phyloP scores from a whole-genome alignment of 2,113 vertebrate genomes.

The Amblyornis subalaris region DNA sequence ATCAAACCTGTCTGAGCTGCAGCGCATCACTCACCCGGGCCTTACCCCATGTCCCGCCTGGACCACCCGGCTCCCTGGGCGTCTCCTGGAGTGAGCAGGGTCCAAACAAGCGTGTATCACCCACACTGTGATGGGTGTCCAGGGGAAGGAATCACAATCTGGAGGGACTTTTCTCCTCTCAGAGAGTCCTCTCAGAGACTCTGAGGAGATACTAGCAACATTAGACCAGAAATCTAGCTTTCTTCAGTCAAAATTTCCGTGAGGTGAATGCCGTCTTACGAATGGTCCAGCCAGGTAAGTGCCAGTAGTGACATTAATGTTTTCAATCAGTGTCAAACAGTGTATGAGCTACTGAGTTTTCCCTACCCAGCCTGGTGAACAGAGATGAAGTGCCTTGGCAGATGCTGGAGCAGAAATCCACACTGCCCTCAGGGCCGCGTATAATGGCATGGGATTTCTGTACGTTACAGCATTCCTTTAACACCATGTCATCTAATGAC shows the following conservation, averaged over 20 bases:
- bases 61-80: background rate
- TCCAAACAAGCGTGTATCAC: background rate
- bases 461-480: conserved; percentile 30
- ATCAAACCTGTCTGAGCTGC: background rate
- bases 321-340: background rate
- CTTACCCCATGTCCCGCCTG: fast-evolving
- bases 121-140: fast-evolving
- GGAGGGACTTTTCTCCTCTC: background rate
- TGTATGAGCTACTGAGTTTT: background rate
- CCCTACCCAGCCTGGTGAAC: background rate
- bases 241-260: background rate
- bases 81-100: background rate
- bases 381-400: background rate
- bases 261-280: background rate
- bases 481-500: conserved; percentile 27
- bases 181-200: background rate
- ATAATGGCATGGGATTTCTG: conserved; percentile 32
- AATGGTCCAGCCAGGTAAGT: background rate
- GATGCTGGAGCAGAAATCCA: background rate
- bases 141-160: background rate
- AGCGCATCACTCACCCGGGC: fast-evolving
- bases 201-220: background rate
- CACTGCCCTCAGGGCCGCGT: background rate
- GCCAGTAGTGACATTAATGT: background rate
- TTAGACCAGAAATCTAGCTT: background rate